phyloP scores from a whole-genome alignment of 53 echinoderm and acorn worm genomes.

The Glandiceps talaboti region DNA sequence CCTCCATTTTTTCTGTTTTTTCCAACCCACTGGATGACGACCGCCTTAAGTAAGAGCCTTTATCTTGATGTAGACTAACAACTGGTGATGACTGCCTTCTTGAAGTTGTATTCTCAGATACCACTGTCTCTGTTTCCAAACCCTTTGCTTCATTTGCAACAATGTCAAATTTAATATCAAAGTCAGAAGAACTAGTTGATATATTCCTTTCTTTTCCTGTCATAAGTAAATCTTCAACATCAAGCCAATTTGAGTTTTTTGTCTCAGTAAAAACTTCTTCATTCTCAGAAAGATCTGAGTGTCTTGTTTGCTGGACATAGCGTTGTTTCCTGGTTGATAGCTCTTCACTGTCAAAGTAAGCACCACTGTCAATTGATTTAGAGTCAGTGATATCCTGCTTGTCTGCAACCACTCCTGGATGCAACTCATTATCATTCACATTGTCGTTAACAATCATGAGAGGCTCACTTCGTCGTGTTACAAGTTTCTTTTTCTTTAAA shows the following conservation, averaged over 20 bases:
- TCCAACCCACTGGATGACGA: neutral
- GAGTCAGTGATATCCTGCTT: neutral
- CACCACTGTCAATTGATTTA: neutral
- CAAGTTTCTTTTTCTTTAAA: too few species aligned
- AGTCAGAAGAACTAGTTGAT: neutral
- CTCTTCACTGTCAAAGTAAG: neutral
- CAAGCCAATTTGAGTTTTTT: neutral
- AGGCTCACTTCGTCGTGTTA: neutral
- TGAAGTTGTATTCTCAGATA: neutral
- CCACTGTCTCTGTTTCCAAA: neutral
- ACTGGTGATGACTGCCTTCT: neutral
- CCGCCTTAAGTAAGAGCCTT: neutral
- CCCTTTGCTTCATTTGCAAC: neutral
- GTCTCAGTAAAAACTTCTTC: neutral
- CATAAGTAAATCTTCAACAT: neutral
- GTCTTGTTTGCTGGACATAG: neutral
- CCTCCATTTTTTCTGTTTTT: neutral
- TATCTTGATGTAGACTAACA: neutral
- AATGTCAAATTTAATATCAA: neutral
- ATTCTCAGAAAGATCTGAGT: neutral
- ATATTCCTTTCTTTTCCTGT: neutral
- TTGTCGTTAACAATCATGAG: neutral
- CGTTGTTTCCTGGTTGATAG: neutral
- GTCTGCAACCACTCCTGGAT: neutral
- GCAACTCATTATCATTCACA: neutral